Conservation (phyloP, 2,888 invertebrate genomes). For the Iphiclides podalirius region DNA sequence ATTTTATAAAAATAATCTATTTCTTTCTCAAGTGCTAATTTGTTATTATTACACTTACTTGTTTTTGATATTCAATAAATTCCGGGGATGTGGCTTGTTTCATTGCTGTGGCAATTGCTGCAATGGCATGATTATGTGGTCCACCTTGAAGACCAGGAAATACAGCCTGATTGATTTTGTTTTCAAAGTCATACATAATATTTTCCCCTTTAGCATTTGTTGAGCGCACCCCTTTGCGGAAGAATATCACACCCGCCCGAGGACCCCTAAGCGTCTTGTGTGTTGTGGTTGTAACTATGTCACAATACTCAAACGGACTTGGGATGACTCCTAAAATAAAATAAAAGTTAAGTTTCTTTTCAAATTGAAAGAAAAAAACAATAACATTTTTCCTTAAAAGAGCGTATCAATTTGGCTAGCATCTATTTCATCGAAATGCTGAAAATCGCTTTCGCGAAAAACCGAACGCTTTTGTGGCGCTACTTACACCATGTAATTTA, state of each 20-base stretch:
- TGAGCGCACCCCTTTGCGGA: slow-evolving; percentile 91
- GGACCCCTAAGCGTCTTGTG: slow-evolving; percentile 96
- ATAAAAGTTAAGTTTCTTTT: no score
- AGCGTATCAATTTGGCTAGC: no score
- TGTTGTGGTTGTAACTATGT: slow-evolving; percentile 96
- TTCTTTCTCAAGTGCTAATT: no score
- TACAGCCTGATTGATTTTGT: slow-evolving; percentile 92
- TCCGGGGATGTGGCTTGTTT: slow-evolving; percentile 90
- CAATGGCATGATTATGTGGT: slow-evolving; percentile 98
- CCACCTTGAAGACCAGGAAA: slow-evolving; percentile 98
- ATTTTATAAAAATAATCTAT: no score
- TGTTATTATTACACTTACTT: slow-evolving; percentile 63
- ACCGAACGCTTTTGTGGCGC: no score
- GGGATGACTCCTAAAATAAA: slow-evolving; percentile 84
- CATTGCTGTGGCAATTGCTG: slow-evolving; percentile 96
- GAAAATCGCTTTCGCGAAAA: no score
- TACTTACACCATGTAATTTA: no score
- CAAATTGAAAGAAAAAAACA: background rate
- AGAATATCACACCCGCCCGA: slow-evolving; percentile 95
- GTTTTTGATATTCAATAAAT: slow-evolving; percentile 91
- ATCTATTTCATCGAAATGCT: no score
- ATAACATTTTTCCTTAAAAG: slow-evolving; percentile 1
- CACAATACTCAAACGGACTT: slow-evolving; percentile 93
- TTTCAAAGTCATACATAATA: slow-evolving; percentile 91
- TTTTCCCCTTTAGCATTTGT: slow-evolving; percentile 91